Percentiles rank a stretch among this genome's conserved stretches.
These are phyloP conservation scores for Theropithecus gelada DNA, from an alignment of 2,113 vertebrate genomes.

Conservation along the genomic window DNA sequence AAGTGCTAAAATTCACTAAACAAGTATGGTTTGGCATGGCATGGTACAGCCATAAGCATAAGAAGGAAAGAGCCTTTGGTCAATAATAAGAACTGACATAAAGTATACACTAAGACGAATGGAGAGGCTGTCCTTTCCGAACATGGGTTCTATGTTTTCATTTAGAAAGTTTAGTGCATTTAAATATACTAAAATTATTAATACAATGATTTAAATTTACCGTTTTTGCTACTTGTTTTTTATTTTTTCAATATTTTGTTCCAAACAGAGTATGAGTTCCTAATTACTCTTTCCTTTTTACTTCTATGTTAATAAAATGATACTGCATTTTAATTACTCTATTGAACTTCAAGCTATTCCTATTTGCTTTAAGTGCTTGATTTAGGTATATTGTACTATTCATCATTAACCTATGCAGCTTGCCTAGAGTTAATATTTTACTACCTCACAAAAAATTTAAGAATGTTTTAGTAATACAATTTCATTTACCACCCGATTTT, in stretches of 20 bases:
- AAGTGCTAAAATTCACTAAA: neutral
- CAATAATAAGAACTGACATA: neutral
- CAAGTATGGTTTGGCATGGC: neutral
- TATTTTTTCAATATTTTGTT: neutral
- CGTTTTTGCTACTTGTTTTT: neutral
- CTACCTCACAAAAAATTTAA: neutral
- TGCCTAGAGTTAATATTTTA: constrained; percentile 24
- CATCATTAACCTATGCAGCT: neutral
- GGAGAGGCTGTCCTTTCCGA: neutral
- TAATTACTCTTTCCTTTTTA: neutral
- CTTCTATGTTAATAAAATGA: neutral
- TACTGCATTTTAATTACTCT: neutral
- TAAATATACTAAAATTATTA: neutral
- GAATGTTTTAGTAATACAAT: neutral
- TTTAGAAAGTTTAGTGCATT: neutral
- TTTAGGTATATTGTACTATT: neutral
- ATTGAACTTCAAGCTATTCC: neutral
- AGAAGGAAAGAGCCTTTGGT: neutral
- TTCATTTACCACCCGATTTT: neutral
- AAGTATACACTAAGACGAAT: neutral
- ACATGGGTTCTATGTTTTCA: neutral
- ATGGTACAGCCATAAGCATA: neutral
- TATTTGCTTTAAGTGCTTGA: neutral
- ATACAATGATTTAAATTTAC: neutral
- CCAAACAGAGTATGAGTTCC: no score